These are phyloP conservation scores for Atherix ibis DNA, from an alignment of 2,888 invertebrate genomes.

Conservation along the genomic window DNA sequence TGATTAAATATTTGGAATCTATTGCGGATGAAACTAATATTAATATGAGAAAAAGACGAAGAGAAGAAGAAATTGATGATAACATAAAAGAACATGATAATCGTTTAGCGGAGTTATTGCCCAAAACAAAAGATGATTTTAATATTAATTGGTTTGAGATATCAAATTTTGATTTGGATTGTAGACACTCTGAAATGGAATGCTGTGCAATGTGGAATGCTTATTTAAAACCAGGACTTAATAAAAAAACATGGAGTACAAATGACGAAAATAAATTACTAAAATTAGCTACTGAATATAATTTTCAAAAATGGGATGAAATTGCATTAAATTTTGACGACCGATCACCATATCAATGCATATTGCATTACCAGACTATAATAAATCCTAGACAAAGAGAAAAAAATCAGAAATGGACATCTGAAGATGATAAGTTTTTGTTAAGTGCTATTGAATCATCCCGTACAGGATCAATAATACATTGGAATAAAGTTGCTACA, in stretches of 20 bases:
- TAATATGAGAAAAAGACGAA: slow-evolving; percentile 11
- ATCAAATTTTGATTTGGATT: slow-evolving; percentile 26
- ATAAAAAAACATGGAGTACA: slow-evolving; percentile 38
- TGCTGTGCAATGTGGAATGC: slow-evolving; percentile 57
- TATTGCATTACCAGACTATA: slow-evolving; percentile 45
- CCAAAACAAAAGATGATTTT: slow-evolving; percentile 17
- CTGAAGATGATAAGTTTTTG: slow-evolving; percentile 51
- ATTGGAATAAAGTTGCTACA: slow-evolving; percentile 54
- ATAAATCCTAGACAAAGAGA: slow-evolving; percentile 18
- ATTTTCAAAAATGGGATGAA: slow-evolving; percentile 47
- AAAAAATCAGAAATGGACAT: slow-evolving; percentile 40
- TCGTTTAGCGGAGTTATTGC: slow-evolving; percentile 13
- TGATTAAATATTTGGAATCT: no score
- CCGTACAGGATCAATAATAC: slow-evolving; percentile 47
- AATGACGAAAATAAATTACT: slow-evolving; percentile 36
- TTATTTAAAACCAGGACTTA: slow-evolving; percentile 51
- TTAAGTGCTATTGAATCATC: slow-evolving; percentile 44
- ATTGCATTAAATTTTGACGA: slow-evolving; percentile 43
- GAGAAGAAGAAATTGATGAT: slow-evolving; percentile 5
- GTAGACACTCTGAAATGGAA: slow-evolving; percentile 44
- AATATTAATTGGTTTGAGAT: slow-evolving; percentile 27
- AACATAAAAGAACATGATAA: slow-evolving; percentile 11
- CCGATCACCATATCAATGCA: slow-evolving; percentile 53
- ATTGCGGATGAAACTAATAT: no score
- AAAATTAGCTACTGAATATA: slow-evolving; percentile 27